These are phyloP conservation scores for Drosophila gaucha DNA, from an alignment of 2,888 invertebrate genomes.

Conservation along the genomic window DNA sequence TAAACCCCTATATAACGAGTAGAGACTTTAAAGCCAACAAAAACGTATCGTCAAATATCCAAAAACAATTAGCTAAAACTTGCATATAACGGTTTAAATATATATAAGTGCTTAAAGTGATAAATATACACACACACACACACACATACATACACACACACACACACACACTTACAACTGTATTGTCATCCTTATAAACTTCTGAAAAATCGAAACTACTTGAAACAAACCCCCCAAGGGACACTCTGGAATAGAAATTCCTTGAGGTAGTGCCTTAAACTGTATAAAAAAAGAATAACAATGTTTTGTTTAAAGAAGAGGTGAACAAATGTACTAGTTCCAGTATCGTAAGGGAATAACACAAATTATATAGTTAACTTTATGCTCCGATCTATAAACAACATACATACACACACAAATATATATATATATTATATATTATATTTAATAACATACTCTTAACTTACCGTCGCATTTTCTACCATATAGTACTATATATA, in stretches of 20 bases:
- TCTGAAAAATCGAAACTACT: conserved; percentile 29
- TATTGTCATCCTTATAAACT: conserved; percentile 19
- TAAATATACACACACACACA: conserved; percentile 32
- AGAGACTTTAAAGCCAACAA: conserved; percentile 64
- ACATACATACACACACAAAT: conserved; percentile 11
- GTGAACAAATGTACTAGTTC: conserved; percentile 41
- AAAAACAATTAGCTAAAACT: conserved; percentile 18
- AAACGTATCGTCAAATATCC: conserved; percentile 59
- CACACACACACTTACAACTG: conserved; percentile 6
- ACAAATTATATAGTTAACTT: conserved; percentile 60
- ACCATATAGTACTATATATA: conserved; percentile 23
- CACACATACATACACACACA: background rate
- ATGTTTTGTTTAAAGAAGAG: conserved; percentile 42
- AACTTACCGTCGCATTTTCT: conserved; percentile 54
- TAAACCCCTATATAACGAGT: conserved; percentile 51
- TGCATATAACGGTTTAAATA: conserved; percentile 29
- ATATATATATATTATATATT: conserved; percentile 33
- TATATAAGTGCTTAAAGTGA: conserved; percentile 63
- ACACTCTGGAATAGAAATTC: conserved; percentile 64
- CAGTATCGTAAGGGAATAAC: conserved; percentile 22
- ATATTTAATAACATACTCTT: conserved; percentile 31
- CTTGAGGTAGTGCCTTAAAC: conserved; percentile 76
- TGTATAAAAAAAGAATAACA: conserved; percentile 27
- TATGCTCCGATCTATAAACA: conserved; percentile 67
- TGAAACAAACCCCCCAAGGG: conserved; percentile 54